Evolutionary conservation across 2,797 vertebrate genomes (phyloP).

Genomic region (Taeniopygia guttata): DNA sequence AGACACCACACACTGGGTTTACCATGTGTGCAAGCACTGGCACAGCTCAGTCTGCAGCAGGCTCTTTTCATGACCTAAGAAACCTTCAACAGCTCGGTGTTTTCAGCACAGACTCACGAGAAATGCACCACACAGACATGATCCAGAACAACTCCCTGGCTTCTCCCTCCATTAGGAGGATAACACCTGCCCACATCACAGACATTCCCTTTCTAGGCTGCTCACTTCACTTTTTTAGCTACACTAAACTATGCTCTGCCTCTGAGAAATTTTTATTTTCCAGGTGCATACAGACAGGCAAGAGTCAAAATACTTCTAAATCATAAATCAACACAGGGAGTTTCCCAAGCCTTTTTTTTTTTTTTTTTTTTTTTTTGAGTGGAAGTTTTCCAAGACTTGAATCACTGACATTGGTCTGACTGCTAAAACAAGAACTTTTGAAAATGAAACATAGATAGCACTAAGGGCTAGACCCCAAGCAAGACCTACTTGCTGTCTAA

Average conservation of each 20-base stretch:
- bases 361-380: background rate
- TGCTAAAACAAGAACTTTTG: background rate
- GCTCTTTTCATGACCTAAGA: background rate
- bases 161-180: background rate
- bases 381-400: constrained; percentile 8
- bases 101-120: background rate
- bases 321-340: background rate
- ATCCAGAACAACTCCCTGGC: background rate
- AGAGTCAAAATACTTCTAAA: background rate
- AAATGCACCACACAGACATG: background rate
- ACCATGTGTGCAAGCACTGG: constrained; percentile 31
- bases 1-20: constrained; percentile 42
- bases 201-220: background rate
- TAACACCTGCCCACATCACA: background rate
- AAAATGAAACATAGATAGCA: background rate
- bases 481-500: background rate
- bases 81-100: background rate
- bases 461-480: background rate
- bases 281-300: background rate
- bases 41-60: background rate
- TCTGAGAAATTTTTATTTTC: background rate
- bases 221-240: background rate
- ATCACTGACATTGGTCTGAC: background rate
- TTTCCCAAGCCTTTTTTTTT: background rate
- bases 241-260: background rate